Evolutionary conservation across 2,113 vertebrate genomes (phyloP), one percentile per base, ranked within the genome.

Genomic region (Pedionomus torquatus): DNA sequence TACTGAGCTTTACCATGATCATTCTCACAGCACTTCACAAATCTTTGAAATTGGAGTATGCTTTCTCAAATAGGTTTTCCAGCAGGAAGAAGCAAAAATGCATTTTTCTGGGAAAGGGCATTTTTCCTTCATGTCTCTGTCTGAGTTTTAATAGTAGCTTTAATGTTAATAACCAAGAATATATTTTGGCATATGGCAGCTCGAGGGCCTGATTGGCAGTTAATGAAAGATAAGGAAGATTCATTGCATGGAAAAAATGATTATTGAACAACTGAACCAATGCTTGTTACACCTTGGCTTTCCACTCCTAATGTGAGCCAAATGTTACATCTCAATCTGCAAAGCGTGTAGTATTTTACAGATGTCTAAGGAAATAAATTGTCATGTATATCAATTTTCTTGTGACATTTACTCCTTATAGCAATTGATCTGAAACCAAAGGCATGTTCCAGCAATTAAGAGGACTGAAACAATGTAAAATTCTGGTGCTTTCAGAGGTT

Each of bases 401-500:
- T 69, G 63, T 88, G 93, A 70, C 84, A 94, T 94, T 90, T 94
- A 57, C 28, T 88, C 75, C 74, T 88, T 90, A 86, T 13, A 93
- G 76, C 33, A 95, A 93, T 70, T 93, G 93, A 94, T 96, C 82
- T 94, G 95, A 95, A 94, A 96, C 78, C 55, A 93, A 94, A 93
- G 0, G 9, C 51, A 63, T 78, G 82, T 90, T 97, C 84, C 71
- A 94, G 68, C 82, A 96, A 95, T 94, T 95, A 96, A 70, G 20
- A 9, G 86, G 83, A 72, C 71, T 66, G 81, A 83, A 95, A 90
- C 66, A 81, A 85, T 37, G n/a, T 77, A 81, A 65, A 95, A 86
- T 28, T 49, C 37, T 24, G 30, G 10, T 66, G 46, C 12, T 74
- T 81, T 88, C 87, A 83, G 58, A 83, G 20, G 16, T 49, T 91